Conservation (phyloP, 2,797 vertebrate species). For the Hypotaenidia philippensis region DNA sequence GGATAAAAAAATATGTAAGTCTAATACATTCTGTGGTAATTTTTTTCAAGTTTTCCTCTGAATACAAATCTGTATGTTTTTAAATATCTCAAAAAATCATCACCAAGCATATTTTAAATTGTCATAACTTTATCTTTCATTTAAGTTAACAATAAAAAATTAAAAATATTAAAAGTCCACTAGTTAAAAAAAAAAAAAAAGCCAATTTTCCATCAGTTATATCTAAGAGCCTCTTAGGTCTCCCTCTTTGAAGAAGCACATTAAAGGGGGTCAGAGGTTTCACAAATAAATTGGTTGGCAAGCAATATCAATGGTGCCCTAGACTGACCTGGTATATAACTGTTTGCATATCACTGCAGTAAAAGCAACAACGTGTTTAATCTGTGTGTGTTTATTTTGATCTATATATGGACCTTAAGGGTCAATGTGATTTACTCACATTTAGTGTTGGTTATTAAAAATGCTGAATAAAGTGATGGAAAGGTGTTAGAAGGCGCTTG, state of each 20-base stretch:
- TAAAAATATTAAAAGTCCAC: not conserved
- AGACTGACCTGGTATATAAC: conserved; percentile 68
- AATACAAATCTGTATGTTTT: not conserved
- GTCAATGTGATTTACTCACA: conserved; percentile 80
- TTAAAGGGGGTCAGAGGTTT: conserved; percentile 66
- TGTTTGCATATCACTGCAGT: conserved; percentile 74
- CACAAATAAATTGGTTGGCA: conserved; percentile 75
- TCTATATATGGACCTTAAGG: conserved; percentile 66
- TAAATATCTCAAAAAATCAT: conserved; percentile 19
- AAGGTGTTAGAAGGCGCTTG: conserved; percentile 73
- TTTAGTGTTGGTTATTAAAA: conserved; percentile 78
- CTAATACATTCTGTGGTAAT: not conserved
- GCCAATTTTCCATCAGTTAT: conserved; percentile 23
- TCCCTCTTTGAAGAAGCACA: conserved; percentile 50
- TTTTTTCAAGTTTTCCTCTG: conserved; percentile 20
- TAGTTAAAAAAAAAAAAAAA: not conserved
- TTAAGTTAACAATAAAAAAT: conserved; percentile 27
- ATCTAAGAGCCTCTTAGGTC: conserved; percentile 4
- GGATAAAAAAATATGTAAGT: not conserved
- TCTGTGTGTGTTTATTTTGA: conserved; percentile 75
- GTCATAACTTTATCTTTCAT: not conserved
- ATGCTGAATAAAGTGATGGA: conserved; percentile 75
- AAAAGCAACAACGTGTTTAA: conserved; percentile 72
- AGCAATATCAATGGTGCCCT: conserved; percentile 71
- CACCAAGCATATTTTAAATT: conserved; percentile 24